Conservation (phyloP, 64 coral and sea anemone species). For the Hydrozoanthus tunicans region DNA sequence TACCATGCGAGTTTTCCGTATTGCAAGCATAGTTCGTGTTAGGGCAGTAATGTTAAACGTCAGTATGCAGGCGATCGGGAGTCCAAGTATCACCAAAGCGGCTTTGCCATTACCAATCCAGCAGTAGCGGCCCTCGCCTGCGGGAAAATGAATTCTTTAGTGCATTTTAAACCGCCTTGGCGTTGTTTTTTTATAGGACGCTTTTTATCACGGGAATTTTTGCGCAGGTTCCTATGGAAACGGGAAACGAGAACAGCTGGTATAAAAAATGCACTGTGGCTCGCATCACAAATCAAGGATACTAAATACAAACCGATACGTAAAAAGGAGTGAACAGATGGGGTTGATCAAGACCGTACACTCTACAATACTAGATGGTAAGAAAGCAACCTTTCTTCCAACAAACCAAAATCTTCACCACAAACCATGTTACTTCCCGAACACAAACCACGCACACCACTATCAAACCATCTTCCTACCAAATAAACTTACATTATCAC, state of each 20-base stretch:
- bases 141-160: background rate
- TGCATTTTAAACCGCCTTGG: background rate
- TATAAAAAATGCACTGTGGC: too few relatives aligned
- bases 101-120: conserved; percentile 25
- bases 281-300: too few relatives aligned
- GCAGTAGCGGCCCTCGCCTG: background rate
- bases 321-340: too few relatives aligned
- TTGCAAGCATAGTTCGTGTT: conserved; percentile 17
- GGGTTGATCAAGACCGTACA: too few relatives aligned
- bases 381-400: too few relatives aligned
- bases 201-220: background rate
- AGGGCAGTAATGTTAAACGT: conserved; percentile 8
- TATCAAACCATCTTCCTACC: background rate
- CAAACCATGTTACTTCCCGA: too few relatives aligned
- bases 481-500: background rate
- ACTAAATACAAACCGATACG: too few relatives aligned
- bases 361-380: too few relatives aligned
- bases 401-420: too few relatives aligned
- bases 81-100: background rate
- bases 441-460: too few relatives aligned
- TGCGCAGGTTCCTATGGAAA: too few relatives aligned
- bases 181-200: background rate
- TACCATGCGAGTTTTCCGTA: conserved; percentile 17
- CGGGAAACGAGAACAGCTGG: too few relatives aligned
- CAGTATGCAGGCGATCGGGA: background rate